Conservation (phyloP, 2,113 vertebrate genomes). For the Embiotoca jacksoni region DNA sequence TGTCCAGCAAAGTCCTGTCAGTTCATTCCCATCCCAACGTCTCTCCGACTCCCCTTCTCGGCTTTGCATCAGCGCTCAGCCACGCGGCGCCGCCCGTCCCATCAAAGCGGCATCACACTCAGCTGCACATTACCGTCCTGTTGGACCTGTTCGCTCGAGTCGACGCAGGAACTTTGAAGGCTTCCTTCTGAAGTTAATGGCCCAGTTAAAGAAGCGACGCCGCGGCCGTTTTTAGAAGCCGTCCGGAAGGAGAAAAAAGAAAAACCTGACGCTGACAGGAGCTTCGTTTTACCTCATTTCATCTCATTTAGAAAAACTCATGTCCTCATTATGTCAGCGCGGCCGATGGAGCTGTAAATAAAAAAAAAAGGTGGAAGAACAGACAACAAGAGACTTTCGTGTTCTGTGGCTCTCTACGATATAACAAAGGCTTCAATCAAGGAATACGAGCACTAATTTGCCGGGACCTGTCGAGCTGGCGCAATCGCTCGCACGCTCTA, state of each 20-base stretch:
- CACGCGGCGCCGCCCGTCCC: conserved; percentile 25
- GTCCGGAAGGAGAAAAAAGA: conserved; percentile 52
- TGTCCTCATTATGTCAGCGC: conserved; percentile 78
- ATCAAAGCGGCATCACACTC: conserved; percentile 43
- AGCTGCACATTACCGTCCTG: conserved; percentile 46
- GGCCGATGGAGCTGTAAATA: conserved; percentile 71
- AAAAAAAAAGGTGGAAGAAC: conserved; percentile 44
- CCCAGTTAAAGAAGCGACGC: conserved; percentile 64
- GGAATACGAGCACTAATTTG: conserved; percentile 63
- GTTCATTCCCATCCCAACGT: conserved; percentile 26
- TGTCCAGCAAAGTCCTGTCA: conserved; percentile 25
- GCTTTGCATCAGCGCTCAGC: conserved; percentile 15
- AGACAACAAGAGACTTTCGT: conserved; percentile 47
- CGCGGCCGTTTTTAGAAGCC: conserved; percentile 60
- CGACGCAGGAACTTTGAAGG: conserved; percentile 61
- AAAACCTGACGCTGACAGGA: conserved; percentile 49
- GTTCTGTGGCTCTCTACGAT: conserved; percentile 55
- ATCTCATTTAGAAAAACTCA: conserved; percentile 68
- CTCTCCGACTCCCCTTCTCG: conserved; percentile 4
- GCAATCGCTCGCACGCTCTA: conserved; percentile 42
- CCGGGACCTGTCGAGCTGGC: conserved; percentile 60
- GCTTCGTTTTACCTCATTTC: conserved; percentile 74
- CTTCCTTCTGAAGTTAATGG: conserved; percentile 67
- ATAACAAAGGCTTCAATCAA: conserved; percentile 63
- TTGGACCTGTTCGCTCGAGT: conserved; percentile 60